Base-by-base conservation (phyloP, 2,797 vertebrate species). In the Hemitrygon akajei region DNA sequence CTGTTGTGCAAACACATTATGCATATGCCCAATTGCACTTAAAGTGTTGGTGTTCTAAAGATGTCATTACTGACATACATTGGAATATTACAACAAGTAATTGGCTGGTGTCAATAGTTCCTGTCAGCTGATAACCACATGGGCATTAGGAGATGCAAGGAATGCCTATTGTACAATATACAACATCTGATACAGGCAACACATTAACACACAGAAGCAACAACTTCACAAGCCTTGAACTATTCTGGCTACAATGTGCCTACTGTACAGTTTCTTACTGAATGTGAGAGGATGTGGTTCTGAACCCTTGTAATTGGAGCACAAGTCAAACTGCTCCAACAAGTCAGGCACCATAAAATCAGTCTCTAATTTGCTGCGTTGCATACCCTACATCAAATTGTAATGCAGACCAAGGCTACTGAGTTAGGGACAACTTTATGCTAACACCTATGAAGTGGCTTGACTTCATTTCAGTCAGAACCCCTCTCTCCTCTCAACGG, bases 11-110 rank as follows among this genome's bases (percentile, higher is more conserved):
- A 89, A 66, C 86, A 89, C 66, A 66, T 20, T 89, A 89, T 37
- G 22, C 66, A 69, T 66, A 20, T 89, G 63, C 86, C 60, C 66
- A 89, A 69, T 89, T 69, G 86, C 86, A 69, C 86, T 89, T 86
- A 80, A 63, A 56, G 60, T 89, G 10, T 18, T 34, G 86, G 63
- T 37, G n/a, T 10, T 89, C 60, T 37, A 25, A 60, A 86, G 86
- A 89, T 34, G 20, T 66, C 18, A 89, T 30, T 89, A 69, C 60
- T 66, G 30, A 69, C 16, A 20, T 69, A 37, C 86, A 69, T 63
- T 37, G 18, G 34, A 37, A 89, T 89, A 37, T 37, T 89, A 60
- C 58, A 89, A 37, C 86, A 63, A 89, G 37, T 63, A 66, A 34
- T 7, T 89, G n/a, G 60, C n/a, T 37, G n/a, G n/a, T 66, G 86